Conservation (phyloP, 2,113 vertebrate genomes). For the Boleophthalmus pectinirostris region DNA sequence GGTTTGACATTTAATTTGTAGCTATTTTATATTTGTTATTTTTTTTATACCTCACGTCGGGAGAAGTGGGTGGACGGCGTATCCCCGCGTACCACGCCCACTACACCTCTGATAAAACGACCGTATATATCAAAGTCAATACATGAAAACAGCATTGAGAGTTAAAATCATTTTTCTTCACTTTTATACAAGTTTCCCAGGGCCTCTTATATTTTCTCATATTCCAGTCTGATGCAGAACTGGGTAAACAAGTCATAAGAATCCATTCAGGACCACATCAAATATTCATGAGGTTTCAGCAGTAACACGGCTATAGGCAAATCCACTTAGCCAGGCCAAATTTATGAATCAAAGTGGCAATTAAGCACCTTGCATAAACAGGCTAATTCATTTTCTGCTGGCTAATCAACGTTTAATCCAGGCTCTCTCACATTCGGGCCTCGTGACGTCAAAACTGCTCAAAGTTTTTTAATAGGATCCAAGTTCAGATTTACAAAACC, state of each 20-base stretch:
- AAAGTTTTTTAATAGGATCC: background rate
- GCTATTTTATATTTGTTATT: no score
- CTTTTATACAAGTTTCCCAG: background rate
- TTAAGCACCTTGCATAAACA: conserved; percentile 33
- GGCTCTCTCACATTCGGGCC: background rate
- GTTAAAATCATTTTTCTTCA: background rate
- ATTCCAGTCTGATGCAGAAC: background rate
- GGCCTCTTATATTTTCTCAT: background rate
- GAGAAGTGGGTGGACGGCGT: no score
- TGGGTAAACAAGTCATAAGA: background rate
- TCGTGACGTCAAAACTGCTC: background rate
- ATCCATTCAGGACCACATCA: conserved; percentile 4
- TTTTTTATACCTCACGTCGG: no score
- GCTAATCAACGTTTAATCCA: conserved; percentile 28
- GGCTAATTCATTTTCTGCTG: conserved; percentile 28
- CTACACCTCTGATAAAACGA: no score
- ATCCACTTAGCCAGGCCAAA: conserved; percentile 16
- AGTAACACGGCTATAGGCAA: background rate
- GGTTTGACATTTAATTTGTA: no score
- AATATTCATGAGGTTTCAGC: conserved; percentile 22
- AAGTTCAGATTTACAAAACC: background rate
- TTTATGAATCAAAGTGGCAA: conserved; percentile 32
- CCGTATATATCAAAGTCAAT: no score
- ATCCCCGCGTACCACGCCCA: no score
- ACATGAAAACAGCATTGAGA: no score